These are phyloP conservation scores for Hipposideros larvatus DNA, from an alignment of 2,797 vertebrate species.

Conservation along the genomic window DNA sequence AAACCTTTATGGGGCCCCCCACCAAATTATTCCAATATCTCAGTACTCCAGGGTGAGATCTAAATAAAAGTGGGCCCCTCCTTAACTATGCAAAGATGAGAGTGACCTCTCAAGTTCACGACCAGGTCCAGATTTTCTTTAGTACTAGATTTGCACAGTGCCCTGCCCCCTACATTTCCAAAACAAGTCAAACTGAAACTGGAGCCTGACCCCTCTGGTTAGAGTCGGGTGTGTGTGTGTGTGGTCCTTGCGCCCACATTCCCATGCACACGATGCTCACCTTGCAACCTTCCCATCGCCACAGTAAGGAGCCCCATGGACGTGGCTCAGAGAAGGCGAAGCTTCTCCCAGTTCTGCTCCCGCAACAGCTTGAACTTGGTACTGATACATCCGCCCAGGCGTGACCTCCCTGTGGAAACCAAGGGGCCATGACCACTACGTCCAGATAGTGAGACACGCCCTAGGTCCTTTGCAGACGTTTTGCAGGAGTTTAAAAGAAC, in stretches of 20 bases:
- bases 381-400: constrained; percentile 91
- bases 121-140: background rate
- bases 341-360: constrained; percentile 90
- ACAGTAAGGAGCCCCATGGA: constrained; percentile 93
- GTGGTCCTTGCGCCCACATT: background rate
- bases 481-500: background rate
- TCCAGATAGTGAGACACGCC: background rate
- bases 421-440: background rate
- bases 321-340: constrained; percentile 92
- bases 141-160: background rate
- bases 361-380: constrained; percentile 92
- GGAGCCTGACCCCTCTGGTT: rapidly evolving
- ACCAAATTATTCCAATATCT: background rate
- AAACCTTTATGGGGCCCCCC: background rate
- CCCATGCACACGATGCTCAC: constrained; percentile 86
- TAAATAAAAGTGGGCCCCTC: background rate
- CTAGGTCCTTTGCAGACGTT: background rate
- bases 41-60: background rate
- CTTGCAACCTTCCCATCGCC: constrained; percentile 92
- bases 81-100: background rate
- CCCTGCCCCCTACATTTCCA: background rate
- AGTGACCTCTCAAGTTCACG: background rate
- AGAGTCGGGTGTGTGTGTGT: too few species aligned
- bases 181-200: background rate
- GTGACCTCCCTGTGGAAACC: constrained; percentile 91